Evolutionary conservation across 2,888 invertebrate species (phyloP).

Genomic region (Choristoneura rosaceana): DNA sequence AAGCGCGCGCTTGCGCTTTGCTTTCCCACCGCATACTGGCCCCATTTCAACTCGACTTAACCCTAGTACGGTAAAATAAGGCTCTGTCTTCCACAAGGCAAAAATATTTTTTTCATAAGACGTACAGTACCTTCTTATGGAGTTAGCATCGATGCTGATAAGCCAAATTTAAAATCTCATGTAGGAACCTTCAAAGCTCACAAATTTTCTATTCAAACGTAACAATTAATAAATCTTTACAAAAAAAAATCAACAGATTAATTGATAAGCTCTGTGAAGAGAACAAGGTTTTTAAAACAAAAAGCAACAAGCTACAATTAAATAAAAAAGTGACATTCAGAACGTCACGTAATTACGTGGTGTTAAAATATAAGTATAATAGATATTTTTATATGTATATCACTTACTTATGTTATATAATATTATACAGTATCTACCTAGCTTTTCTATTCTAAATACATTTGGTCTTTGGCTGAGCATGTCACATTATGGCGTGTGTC

Average conservation of each 20-base stretch:
- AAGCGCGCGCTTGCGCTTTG: constrained; percentile 42
- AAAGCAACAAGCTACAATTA: constrained; percentile 52
- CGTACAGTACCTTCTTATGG: constrained; percentile 49
- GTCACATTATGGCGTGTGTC: constrained; percentile 81
- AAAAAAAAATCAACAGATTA: constrained; percentile 67
- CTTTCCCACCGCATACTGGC: constrained; percentile 66
- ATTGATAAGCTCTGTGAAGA: constrained; percentile 59
- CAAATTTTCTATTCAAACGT: constrained; percentile 59
- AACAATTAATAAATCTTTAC: constrained; percentile 74
- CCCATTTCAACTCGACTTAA: constrained; percentile 72
- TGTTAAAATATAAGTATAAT: constrained; percentile 55
- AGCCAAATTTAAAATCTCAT: constrained; percentile 58
- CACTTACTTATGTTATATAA: constrained; percentile 64
- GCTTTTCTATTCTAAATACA: constrained; percentile 79
- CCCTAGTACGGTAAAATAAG: constrained; percentile 71
- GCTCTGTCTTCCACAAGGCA: constrained; percentile 72
- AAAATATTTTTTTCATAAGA: constrained; percentile 56
- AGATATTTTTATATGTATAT: constrained; percentile 55
- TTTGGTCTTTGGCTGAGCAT: constrained; percentile 85
- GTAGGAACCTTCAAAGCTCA: constrained; percentile 70
- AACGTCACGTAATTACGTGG: constrained; percentile 66
- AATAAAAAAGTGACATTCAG: constrained; percentile 49
- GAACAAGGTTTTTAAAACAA: constrained; percentile 54
- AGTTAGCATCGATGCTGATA: constrained; percentile 53
- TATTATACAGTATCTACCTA: constrained; percentile 75